Evolutionary conservation across 2,888 invertebrate species (phyloP).

Genomic region (Lycocerus yunnanus): DNA sequence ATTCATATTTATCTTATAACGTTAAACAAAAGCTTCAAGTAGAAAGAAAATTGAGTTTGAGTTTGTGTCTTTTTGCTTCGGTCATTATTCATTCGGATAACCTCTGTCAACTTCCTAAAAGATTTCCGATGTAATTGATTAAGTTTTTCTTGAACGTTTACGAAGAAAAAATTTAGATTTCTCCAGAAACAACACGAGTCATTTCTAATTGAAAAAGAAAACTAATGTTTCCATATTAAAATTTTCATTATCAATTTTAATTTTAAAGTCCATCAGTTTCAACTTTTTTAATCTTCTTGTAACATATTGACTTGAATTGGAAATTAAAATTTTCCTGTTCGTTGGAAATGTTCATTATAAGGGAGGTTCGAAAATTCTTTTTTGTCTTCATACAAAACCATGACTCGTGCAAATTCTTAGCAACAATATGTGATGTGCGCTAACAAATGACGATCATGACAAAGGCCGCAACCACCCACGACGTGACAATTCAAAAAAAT

Average conservation of each 20-base stretch:
- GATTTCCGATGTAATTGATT: slow-evolving; percentile 21
- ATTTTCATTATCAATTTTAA: not conserved
- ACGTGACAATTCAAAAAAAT: not conserved
- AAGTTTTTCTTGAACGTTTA: not conserved
- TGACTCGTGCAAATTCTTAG: not conserved
- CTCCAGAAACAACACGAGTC: not conserved
- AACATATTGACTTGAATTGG: not conserved
- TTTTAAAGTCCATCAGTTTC: not conserved
- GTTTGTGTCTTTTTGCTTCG: not conserved
- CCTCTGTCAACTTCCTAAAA: slow-evolving; percentile 9
- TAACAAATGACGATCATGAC: not conserved
- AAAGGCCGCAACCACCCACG: too few species aligned
- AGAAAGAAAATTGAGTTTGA: slow-evolving; percentile 1
- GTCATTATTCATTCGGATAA: slow-evolving; percentile 13
- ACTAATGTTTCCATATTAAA: not conserved
- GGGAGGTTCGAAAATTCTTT: not conserved
- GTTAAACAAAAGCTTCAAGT: not conserved
- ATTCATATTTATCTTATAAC: not conserved
- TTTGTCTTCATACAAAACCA: not conserved
- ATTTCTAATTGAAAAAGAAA: not conserved
- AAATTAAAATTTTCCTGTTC: not conserved
- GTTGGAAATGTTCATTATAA: not conserved
- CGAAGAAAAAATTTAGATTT: not conserved
- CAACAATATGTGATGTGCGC: too few species aligned
- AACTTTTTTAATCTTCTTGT: not conserved